Evolutionary conservation across 2,888 invertebrate genomes (phyloP), one percentile per base, ranked within the genome.

Genomic region (Herminia tarsipennalis): DNA sequence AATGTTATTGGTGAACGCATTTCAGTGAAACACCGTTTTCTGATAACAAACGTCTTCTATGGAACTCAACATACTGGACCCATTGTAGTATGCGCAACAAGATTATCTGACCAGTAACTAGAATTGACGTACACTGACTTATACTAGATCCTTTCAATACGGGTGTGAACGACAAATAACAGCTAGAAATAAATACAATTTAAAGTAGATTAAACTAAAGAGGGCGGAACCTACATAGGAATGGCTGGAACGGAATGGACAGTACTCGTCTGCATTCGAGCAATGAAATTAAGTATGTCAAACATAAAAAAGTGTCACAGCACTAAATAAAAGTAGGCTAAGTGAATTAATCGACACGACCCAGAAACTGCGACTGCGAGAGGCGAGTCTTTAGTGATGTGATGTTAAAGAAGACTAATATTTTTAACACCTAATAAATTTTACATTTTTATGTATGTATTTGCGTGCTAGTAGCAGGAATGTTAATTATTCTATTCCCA

Each of bases 341-440:
- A 88, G 84, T 87, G 81, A 84, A 85, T 86, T 84, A 86, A 82
- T 86, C 84, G 81, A 83, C 73, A 75, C 84, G 88, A 86, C 90
- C 89, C 86, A 90, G 88, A 88, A 89, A 88, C 76, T 74, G 78
- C 46, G 52, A 55, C 46, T 57, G 47, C 49, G 47, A 73, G 71
- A 74, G 59, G 56, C 49, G 59, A 66, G 56, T 70, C 66, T 66
- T 53, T 63, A 43, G 28, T 52, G 59, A 53, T 61, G 60, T 44
- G 66, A 55, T 57, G 56, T 53, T 55, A 41, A 58, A 61, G 48
- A 67, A 47, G 42, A 53, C 35, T 41, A 43, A 59, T 54, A 53
- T 54, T 54, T 40, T 50, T 30, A 56, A 56, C 47, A 56, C 48
- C 34, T 52, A 20, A 41, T 44, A 38, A 40, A 30, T 41, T 51